Percentiles rank a stretch among this genome's conserved stretches.
Evolutionary conservation across 2,888 invertebrate genomes (phyloP).

Genomic region (Athrips mouffetella): DNA sequence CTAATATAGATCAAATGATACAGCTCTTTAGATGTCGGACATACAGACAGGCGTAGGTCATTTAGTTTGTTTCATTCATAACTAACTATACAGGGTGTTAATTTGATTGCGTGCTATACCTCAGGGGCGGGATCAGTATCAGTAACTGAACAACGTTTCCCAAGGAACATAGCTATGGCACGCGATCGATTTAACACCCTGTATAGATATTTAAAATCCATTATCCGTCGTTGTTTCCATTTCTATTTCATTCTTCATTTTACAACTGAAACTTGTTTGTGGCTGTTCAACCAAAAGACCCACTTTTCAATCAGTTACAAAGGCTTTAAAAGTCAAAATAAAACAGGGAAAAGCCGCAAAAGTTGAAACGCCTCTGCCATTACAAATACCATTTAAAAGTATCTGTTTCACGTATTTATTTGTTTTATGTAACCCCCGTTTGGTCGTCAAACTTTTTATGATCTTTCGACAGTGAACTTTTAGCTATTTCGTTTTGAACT

Average conservation of each 20-base stretch:
- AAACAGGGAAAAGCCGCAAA: neutral
- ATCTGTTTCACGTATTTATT: slow-evolving; percentile 32
- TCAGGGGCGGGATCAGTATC: too few relatives aligned
- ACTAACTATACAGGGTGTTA: too few relatives aligned
- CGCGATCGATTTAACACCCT: too few relatives aligned
- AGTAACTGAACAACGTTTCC: too few relatives aligned
- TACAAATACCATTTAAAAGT: slow-evolving; percentile 30
- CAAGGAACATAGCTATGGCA: too few relatives aligned
- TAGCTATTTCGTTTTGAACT: slow-evolving; percentile 11
- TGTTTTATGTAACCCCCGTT: slow-evolving; percentile 27
- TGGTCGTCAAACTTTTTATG: slow-evolving; percentile 23
- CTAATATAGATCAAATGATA: too few relatives aligned
- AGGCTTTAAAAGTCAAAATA: slow-evolving; percentile 1
- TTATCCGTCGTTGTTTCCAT: neutral
- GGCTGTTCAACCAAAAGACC: neutral
- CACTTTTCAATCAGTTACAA: slow-evolving; percentile 9
- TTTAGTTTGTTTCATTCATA: too few relatives aligned
- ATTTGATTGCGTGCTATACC: too few relatives aligned
- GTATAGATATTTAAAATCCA: neutral
- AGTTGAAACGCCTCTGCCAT: slow-evolving; percentile 20
- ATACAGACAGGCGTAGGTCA: too few relatives aligned
- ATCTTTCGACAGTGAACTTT: slow-evolving; percentile 10
- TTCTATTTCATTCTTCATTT: too few relatives aligned
- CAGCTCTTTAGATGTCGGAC: too few relatives aligned
- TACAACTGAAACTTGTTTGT: neutral